Conservation (phyloP, 2,888 invertebrate genomes). For the Hypena proboscidalis region DNA sequence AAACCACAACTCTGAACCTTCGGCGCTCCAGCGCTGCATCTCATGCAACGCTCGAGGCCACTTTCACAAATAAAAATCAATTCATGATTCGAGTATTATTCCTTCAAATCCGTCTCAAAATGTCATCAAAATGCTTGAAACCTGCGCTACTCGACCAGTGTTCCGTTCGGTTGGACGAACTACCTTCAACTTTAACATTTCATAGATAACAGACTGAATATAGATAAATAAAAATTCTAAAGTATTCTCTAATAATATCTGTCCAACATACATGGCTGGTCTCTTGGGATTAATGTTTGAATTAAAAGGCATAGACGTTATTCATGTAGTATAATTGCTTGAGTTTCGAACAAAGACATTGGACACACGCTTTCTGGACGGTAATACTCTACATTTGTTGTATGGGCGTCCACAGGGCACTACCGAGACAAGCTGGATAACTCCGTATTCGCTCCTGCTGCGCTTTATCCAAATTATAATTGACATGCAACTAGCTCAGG, state of each 20-base stretch:
- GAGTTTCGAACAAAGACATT: slow-evolving; percentile 47
- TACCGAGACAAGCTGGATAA: slow-evolving; percentile 11
- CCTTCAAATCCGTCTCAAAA: slow-evolving; percentile 52
- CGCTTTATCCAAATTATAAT: slow-evolving; percentile 51
- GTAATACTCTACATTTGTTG: slow-evolving; percentile 41
- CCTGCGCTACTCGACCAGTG: slow-evolving; percentile 43
- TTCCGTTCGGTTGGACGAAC: slow-evolving; percentile 29
- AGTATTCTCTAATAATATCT: slow-evolving; percentile 25
- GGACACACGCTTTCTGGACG: slow-evolving; percentile 46
- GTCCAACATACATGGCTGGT: slow-evolving; percentile 32
- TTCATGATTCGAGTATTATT: slow-evolving; percentile 58
- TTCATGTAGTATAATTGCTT: slow-evolving; percentile 46
- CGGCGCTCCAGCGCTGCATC: slow-evolving; percentile 54
- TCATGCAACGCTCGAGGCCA: slow-evolving; percentile 48
- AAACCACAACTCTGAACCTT: slow-evolving; percentile 51
- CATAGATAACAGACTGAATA: slow-evolving; percentile 28
- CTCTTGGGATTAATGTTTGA: slow-evolving; percentile 19
- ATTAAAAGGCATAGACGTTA: slow-evolving; percentile 38
- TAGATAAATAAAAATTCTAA: slow-evolving; percentile 36
- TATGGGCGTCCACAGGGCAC: slow-evolving; percentile 28
- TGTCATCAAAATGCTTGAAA: slow-evolving; percentile 50
- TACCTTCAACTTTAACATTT: slow-evolving; percentile 28
- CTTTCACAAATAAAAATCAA: slow-evolving; percentile 49
- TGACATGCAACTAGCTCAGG: slow-evolving; percentile 51
- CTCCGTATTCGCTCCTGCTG: slow-evolving; percentile 47